phyloP scores from a whole-genome alignment of 2,113 vertebrate species.

The Austrofundulus limnaeus region DNA sequence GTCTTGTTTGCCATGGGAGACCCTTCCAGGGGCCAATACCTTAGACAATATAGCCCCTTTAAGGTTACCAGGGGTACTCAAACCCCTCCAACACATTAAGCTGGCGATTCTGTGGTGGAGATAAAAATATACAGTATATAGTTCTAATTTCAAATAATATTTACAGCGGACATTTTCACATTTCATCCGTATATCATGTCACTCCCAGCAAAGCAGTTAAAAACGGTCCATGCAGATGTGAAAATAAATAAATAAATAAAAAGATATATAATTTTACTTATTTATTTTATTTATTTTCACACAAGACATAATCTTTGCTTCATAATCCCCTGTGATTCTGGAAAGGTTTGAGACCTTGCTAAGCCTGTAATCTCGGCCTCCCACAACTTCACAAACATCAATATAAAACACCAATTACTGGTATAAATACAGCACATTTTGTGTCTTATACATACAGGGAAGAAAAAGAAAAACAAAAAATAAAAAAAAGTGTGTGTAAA shows the following conservation, averaged over 20 bases:
- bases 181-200: conserved; percentile 39
- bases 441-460: conserved; percentile 20
- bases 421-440: conserved; percentile 56
- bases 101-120: too few species aligned
- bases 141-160: conserved; percentile 30
- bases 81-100: too few species aligned
- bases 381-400: conserved; percentile 67
- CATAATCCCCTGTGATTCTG: conserved; percentile 62
- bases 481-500: conserved; percentile 1
- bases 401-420: conserved; percentile 65
- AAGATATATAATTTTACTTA: conserved; percentile 35
- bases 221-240: conserved; percentile 48
- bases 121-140: too few species aligned
- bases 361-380: conserved; percentile 72
- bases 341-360: conserved; percentile 67
- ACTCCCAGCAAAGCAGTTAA: conserved; percentile 42
- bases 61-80: too few species aligned
- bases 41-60: too few species aligned
- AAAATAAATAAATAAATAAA: conserved; percentile 26
- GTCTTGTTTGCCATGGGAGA: too few species aligned
- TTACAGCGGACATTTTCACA: conserved; percentile 41
- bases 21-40: too few species aligned
- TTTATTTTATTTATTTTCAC: conserved; percentile 23
- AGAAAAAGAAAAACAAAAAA: not conserved
- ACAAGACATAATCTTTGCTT: conserved; percentile 53